Evolutionary conservation across 1,140 invertebrate genomes (phyloP), one percentile per base, ranked within the genome.

Genomic region (Penaeus vannamei): DNA sequence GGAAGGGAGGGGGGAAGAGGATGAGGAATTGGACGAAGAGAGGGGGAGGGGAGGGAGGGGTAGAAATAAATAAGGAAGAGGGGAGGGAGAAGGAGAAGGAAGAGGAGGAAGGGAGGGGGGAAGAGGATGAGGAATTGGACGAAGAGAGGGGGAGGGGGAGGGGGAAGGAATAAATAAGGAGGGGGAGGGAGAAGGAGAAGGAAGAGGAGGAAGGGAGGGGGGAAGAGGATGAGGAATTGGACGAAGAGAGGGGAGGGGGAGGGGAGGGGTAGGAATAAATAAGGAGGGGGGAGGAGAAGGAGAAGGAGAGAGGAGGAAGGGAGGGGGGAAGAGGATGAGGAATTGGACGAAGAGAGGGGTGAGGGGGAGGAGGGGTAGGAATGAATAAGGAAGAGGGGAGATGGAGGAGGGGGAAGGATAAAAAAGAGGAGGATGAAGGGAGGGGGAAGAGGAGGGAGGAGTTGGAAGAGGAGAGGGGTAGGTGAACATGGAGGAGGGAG

Each of bases 111-210:
- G 62, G n/a, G 17, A 64, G 62, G 62, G 17, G 62, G 62, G 62
- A n/a, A 64, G 62, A 64, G n/a, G n/a, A n/a, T 19, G 62, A 64
- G n/a, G n/a, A n/a, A n/a, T n/a, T n/a, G n/a, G n/a, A n/a, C n/a
- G n/a, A n/a, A 64, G 62, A n/a, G 62, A 64, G 62, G n/a, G 62
- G n/a, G n/a, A 64, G 62, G n/a, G 17, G 62, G 62, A n/a, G 62
- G 62, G n/a, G 62, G n/a, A 64, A 64, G 62, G n/a, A 64, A 64
- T 17, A 64, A n/a, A 64, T 19, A 64, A n/a, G 62, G 62, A 64
- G 62, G n/a, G 62, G n/a, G 62, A 64, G 62, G n/a, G 62, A n/a
- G n/a, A 64, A n/a, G n/a, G 62, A 64, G 62, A 64, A 17, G n/a
- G 62, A 64, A n/a, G n/a, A n/a, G n/a, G 62, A 64, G 62, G n/a